Base-by-base conservation (phyloP, 2,888 invertebrate species). In the Drosophila aldrichi region DNA sequence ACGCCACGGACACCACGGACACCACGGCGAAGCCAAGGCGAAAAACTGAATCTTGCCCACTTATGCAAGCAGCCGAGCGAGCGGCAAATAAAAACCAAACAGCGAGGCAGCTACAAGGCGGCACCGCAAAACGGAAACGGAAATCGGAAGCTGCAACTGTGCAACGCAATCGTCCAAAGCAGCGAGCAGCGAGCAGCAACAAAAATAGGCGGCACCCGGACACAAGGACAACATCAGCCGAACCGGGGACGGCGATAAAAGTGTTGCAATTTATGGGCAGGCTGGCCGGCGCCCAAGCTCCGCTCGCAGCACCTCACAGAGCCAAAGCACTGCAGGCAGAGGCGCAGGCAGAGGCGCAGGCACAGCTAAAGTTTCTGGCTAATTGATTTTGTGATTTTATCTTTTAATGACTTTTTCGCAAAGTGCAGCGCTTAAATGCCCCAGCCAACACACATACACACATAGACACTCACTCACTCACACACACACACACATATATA, bases 301-400 rank as follows among this genome's bases (percentile, higher is more conserved):
- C 49, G 66, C 65, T 62, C 56, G 14, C 41, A 57, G 59, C 60
- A 57, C 67, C 67, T 52, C 46, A 59, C 14, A 41, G 40, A 8
- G 4, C 18, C 54, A 20, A 1, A 43, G 43, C 14, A 8, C 20
- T 20, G 43, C 18, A 18, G n/a, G n/a, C 18, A 49, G 2, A 29
- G 29, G 29, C 29, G 8, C 65, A 62, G 41, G 48, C 44, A 62
- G 65, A 58, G 43, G 41, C 41, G 10, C 12, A 49, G 29, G 29
- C 61, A 44, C 65, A 79, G 78, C 84, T 77, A 79, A 87, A 86
- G 79, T 90, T 88, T 90, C 84, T 87, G 79, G 89, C 90, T 88
- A 88, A 88, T 88, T 88, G 88, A 88, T 90, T 90, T 90, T 90
- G 81, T 68, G 88, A 90, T 88, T 88, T 88, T 90, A 88, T 88